phyloP scores from a whole-genome alignment of 2,888 invertebrate species.

The Oxycera nigricornis region DNA sequence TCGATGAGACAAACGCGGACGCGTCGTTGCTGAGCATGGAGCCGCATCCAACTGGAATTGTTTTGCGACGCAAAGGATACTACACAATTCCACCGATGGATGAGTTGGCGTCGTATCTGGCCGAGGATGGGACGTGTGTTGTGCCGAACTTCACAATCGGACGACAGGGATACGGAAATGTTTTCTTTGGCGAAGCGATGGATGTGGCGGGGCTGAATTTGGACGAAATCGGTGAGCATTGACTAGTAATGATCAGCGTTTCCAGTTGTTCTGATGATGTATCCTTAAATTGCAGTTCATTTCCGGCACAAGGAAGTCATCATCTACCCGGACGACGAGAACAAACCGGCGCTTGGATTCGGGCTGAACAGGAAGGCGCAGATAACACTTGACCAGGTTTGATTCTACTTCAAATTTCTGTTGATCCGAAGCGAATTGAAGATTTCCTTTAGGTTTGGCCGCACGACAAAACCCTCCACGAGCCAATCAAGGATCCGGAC shows the following conservation, averaged over 20 bases:
- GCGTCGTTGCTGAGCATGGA: slow-evolving; percentile 52
- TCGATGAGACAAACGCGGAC: slow-evolving; percentile 49
- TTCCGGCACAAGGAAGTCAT: slow-evolving; percentile 94
- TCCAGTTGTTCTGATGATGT: slow-evolving; percentile 31
- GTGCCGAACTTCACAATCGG: slow-evolving; percentile 90
- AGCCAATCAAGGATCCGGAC: slow-evolving; percentile 81
- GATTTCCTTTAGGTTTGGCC: slow-evolving; percentile 71
- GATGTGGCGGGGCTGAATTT: slow-evolving; percentile 86
- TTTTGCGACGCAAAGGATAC: slow-evolving; percentile 77
- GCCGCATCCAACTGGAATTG: slow-evolving; percentile 78
- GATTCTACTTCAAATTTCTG: background rate
- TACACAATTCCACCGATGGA: slow-evolving; percentile 89
- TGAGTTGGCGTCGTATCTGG: slow-evolving; percentile 75
- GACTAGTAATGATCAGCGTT: background rate
- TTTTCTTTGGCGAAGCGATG: slow-evolving; percentile 82
- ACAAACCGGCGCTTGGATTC: slow-evolving; percentile 86
- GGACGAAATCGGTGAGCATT: slow-evolving; percentile 75
- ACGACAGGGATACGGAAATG: slow-evolving; percentile 88
- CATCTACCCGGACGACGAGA: slow-evolving; percentile 89
- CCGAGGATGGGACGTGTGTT: slow-evolving; percentile 75
- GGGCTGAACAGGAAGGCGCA: slow-evolving; percentile 91
- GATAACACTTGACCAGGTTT: slow-evolving; percentile 87
- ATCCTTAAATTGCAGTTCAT: slow-evolving; percentile 68
- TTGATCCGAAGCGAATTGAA: background rate
- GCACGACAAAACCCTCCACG: slow-evolving; percentile 79